Conservation (phyloP, 2,888 invertebrate species). For the Cephus spinipes region DNA sequence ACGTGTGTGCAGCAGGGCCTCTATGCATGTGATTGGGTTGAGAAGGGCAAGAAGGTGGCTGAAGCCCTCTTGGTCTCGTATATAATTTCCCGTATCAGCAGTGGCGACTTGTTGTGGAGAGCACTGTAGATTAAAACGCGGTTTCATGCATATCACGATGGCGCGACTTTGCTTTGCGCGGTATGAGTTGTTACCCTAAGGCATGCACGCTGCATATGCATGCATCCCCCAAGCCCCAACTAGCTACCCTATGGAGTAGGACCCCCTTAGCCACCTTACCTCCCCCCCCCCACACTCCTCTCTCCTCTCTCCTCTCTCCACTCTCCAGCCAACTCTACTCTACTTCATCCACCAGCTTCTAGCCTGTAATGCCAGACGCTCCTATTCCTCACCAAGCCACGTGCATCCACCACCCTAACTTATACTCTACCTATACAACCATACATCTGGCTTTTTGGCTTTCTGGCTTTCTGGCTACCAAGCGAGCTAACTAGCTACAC, state of each 20-base stretch:
- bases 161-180: conserved; percentile 42
- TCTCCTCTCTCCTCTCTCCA: conserved; percentile 19
- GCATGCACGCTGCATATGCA: conserved; percentile 63
- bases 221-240: conserved; percentile 36
- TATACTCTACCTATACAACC: no score
- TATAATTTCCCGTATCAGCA: not conserved
- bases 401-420: no score
- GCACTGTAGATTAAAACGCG: conserved; percentile 46
- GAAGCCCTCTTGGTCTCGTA: no score
- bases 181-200: conserved; percentile 61
- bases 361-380: no score
- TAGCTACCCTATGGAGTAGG: conserved; percentile 23
- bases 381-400: no score
- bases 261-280: conserved; percentile 9
- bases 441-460: no score
- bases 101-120: conserved; percentile 16
- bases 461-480: no score
- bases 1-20: not conserved
- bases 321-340: conserved; percentile 22
- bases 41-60: no score
- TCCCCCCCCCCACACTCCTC: conserved; percentile 20
- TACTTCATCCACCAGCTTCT: conserved; percentile 13
- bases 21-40: not conserved
- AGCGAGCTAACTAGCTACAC: no score
- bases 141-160: conserved; percentile 55